Evolutionary conservation across 2,113 vertebrate genomes (phyloP).

Genomic region (Zosterops hypoxanthus): DNA sequence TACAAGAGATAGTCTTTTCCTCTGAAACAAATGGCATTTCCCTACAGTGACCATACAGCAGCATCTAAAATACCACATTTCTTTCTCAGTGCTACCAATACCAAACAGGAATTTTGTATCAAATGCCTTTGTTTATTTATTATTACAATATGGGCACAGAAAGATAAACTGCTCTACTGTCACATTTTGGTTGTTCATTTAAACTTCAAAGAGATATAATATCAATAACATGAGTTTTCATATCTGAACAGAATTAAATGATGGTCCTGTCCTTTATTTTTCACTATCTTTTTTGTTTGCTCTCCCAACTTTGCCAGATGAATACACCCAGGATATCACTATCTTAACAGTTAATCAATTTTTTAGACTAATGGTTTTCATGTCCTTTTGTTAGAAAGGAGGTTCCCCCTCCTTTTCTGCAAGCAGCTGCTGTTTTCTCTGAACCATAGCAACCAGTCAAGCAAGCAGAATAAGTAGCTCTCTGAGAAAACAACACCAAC

Average conservation of each 20-base stretch:
- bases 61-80: not conserved
- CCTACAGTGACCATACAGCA: not conserved
- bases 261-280: not conserved
- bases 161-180: not conserved
- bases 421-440: slow-evolving; percentile 46
- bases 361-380: slow-evolving; percentile 30
- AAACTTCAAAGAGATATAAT: not conserved
- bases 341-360: slow-evolving; percentile 28
- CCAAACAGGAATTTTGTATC: not conserved
- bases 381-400: slow-evolving; percentile 32
- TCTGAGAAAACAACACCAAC: not conserved
- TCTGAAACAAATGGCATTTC: not conserved
- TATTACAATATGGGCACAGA: not conserved
- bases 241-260: not conserved
- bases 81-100: not conserved
- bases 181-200: not conserved
- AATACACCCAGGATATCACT: not conserved
- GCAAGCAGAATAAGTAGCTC: slow-evolving; percentile 16
- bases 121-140: not conserved
- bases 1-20: not conserved
- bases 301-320: not conserved
- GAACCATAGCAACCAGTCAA: slow-evolving; percentile 56
- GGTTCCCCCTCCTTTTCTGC: not conserved
- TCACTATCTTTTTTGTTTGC: not conserved
- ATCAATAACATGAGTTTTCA: not conserved